Conservation (phyloP, 1,140 invertebrate genomes). For the Aphaenogaster ashmeadi region DNA sequence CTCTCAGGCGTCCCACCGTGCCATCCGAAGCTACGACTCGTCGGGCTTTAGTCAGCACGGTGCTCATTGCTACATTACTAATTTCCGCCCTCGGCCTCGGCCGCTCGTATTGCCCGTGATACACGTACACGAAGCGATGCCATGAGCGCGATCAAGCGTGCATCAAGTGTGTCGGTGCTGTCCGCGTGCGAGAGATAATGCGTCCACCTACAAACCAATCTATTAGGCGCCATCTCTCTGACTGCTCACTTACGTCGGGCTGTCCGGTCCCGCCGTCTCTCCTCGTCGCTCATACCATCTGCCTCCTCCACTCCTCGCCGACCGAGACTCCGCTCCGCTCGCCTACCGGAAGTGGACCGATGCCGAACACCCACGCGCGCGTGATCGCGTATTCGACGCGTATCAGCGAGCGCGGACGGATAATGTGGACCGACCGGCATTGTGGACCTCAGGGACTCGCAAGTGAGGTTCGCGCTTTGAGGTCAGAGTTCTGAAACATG, state of each 20-base stretch:
- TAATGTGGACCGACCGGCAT: background rate
- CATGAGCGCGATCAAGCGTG: slow-evolving; percentile 55
- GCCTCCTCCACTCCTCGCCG: slow-evolving; percentile 55
- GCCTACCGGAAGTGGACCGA: slow-evolving; percentile 84
- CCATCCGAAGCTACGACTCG: slow-evolving; percentile 54
- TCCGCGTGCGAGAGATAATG: slow-evolving; percentile 81
- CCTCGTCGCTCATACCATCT: slow-evolving; percentile 69
- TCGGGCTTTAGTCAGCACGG: slow-evolving; percentile 78
- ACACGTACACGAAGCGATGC: slow-evolving; percentile 58
- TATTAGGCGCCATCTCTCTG: slow-evolving; percentile 87
- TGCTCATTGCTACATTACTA: slow-evolving; percentile 86
- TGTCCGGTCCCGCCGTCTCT: slow-evolving; percentile 75
- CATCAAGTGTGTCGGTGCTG: slow-evolving; percentile 49
- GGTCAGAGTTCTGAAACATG: background rate
- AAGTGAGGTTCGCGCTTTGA: background rate
- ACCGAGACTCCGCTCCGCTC: slow-evolving; percentile 73
- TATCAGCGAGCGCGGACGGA: slow-evolving; percentile 38
- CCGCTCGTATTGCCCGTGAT: slow-evolving; percentile 55
- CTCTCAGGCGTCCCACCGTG: slow-evolving; percentile 48
- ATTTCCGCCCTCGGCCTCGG: slow-evolving; percentile 83
- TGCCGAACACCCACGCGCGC: slow-evolving; percentile 84
- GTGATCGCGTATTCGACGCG: slow-evolving; percentile 63
- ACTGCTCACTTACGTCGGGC: slow-evolving; percentile 86
- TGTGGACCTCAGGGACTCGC: background rate
- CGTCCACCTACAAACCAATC: slow-evolving; percentile 87